A percentile compares a stretch with the other conserved stretches of the same genome.
Evolutionary conservation across 92 coral and sea anemone species (phyloP).

Genomic region (Palythoa heliodiscus): DNA sequence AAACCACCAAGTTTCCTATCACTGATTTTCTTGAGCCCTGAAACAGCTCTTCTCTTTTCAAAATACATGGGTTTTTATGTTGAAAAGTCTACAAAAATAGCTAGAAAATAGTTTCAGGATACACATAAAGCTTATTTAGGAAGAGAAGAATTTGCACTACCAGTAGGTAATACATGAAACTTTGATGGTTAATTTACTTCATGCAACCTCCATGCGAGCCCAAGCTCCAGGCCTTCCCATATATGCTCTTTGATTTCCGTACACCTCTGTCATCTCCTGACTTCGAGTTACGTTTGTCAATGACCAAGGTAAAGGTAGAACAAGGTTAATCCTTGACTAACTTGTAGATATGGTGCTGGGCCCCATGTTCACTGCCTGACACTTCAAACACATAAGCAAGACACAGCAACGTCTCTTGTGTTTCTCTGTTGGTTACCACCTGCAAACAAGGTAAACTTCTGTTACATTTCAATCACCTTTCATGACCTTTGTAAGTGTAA

Average conservation of each 20-base stretch:
- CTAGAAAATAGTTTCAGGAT: conserved; percentile 21
- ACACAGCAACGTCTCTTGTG: conserved; percentile 93
- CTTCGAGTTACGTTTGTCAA: background rate
- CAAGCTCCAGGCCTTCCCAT: background rate
- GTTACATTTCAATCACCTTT: too few relatives aligned
- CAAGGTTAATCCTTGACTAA: conserved; percentile 85
- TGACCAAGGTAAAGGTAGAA: background rate
- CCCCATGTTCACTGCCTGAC: conserved; percentile 98
- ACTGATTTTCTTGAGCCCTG: background rate
- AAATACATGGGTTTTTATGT: background rate
- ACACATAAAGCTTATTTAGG: too few relatives aligned
- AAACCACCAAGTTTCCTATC: too few relatives aligned
- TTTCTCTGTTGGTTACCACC: conserved; percentile 96
- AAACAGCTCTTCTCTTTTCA: background rate
- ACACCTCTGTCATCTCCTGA: background rate
- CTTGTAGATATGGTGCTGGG: conserved; percentile 95
- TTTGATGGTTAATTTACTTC: background rate
- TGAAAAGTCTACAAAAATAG: conserved; percentile 40
- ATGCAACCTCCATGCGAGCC: background rate
- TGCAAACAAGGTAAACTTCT: conserved; percentile 13
- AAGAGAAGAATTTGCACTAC: background rate
- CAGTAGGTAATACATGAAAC: background rate
- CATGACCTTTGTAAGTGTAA: too few relatives aligned
- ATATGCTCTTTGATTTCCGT: too few relatives aligned
- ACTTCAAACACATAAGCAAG: conserved; percentile 97